Evolutionary conservation across 2,113 vertebrate genomes (phyloP).

Genomic region (Copsychus sechellarum): DNA sequence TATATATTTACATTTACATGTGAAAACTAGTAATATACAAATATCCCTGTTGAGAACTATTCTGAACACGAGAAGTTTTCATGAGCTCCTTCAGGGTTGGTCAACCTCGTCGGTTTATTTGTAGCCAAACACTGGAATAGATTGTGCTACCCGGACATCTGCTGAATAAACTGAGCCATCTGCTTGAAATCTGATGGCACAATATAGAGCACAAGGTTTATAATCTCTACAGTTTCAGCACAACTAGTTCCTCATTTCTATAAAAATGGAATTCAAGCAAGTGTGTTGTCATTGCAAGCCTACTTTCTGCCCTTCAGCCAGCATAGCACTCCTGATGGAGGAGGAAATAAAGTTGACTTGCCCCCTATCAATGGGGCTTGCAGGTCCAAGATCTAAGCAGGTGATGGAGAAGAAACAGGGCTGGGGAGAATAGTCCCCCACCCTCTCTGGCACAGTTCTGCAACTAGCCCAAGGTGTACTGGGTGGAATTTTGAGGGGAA

Average conservation of each 20-base stretch:
- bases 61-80: not conserved
- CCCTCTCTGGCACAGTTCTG: not conserved
- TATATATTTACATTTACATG: not conserved
- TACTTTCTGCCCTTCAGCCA: not conserved
- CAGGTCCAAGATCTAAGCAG: not conserved
- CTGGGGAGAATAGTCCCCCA: not conserved
- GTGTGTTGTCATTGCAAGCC: not conserved
- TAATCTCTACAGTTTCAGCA: not conserved
- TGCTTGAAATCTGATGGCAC: slow-evolving; percentile 6
- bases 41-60: not conserved
- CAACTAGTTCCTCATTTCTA: not conserved
- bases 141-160: not conserved
- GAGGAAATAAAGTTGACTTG: not conserved
- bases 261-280: not conserved
- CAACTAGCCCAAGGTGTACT: not conserved
- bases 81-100: not conserved
- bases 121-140: slow-evolving; percentile 1
- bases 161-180: slow-evolving; percentile 18
- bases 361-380: not conserved
- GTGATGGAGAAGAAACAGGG: not conserved
- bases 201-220: not conserved
- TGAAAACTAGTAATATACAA: not conserved
- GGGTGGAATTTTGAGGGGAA: not conserved
- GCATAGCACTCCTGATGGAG: not conserved
- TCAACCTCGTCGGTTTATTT: not conserved